Conservation (phyloP, 1,140 invertebrate genomes). For the Lepidurus apus region DNA sequence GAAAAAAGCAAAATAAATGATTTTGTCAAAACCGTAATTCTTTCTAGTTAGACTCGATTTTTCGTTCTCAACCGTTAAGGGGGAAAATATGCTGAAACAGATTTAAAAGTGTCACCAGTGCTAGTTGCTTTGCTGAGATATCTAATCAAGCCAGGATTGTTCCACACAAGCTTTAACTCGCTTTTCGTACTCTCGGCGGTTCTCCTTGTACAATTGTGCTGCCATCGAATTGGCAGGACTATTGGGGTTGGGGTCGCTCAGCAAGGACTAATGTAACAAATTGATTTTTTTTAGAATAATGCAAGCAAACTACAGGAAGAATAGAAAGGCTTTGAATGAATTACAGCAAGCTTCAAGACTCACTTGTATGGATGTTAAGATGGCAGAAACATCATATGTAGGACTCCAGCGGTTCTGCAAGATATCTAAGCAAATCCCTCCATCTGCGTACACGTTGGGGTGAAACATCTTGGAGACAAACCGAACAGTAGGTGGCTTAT, state of each 20-base stretch:
- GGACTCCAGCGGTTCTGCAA: conserved; percentile 61
- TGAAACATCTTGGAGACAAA: conserved; percentile 66
- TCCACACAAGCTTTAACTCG: conserved; percentile 62
- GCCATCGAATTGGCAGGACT: conserved; percentile 63
- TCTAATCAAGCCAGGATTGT: conserved; percentile 55
- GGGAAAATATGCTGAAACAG: neutral
- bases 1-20: neutral
- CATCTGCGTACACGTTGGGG: conserved; percentile 66
- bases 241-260: conserved; percentile 65
- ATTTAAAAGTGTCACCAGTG: neutral
- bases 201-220: conserved; percentile 62
- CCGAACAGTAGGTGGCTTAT: conserved; percentile 61
- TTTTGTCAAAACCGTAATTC: neutral
- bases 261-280: conserved; percentile 48
- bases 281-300: neutral
- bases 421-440: conserved; percentile 65
- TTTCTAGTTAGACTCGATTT: neutral
- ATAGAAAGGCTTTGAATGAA: neutral
- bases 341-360: neutral
- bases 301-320: neutral
- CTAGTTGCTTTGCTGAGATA: conserved; percentile 6
- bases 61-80: neutral
- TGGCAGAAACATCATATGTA: conserved; percentile 64
- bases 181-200: conserved; percentile 63
- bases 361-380: conserved; percentile 61